A percentile compares a stretch with the other conserved stretches of the same genome.
Evolutionary conservation across 2,113 vertebrate genomes (phyloP).

Genomic region (Octodon degus): DNA sequence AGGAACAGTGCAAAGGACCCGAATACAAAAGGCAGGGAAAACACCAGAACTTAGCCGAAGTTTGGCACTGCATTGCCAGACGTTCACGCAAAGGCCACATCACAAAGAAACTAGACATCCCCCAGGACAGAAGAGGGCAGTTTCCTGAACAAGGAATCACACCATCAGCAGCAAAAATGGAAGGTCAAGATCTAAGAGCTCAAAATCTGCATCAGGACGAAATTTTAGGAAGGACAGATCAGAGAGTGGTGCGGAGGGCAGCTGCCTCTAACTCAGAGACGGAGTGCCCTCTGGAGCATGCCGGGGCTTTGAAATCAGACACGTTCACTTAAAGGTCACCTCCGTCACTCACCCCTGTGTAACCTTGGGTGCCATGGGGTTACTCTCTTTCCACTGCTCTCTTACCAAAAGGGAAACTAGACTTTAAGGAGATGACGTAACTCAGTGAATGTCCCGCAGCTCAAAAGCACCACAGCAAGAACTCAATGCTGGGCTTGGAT

Average conservation of each 20-base stretch:
- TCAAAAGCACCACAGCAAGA: neutral
- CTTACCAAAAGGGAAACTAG: neutral
- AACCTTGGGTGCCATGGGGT: neutral
- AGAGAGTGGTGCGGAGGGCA: accelerated
- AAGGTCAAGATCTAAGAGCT: neutral
- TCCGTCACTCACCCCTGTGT: neutral
- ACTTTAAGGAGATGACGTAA: neutral
- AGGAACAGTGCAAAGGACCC: neutral
- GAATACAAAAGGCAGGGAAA: neutral
- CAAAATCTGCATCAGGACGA: accelerated
- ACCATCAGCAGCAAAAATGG: neutral
- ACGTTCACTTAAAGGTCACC: neutral
- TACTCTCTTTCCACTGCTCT: neutral
- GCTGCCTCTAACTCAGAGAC: neutral
- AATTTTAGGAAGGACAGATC: neutral
- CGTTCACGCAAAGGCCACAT: neutral
- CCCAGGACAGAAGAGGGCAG: neutral
- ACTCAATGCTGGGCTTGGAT: neutral
- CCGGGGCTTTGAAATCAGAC: neutral
- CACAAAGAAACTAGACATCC: neutral
- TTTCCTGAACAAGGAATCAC: neutral
- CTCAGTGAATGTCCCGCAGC: neutral
- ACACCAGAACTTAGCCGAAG: neutral
- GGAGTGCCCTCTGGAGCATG: accelerated
- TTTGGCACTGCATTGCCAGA: neutral